Evolutionary conservation across 2,797 vertebrate species (phyloP).

Genomic region (Tapera naevia): DNA sequence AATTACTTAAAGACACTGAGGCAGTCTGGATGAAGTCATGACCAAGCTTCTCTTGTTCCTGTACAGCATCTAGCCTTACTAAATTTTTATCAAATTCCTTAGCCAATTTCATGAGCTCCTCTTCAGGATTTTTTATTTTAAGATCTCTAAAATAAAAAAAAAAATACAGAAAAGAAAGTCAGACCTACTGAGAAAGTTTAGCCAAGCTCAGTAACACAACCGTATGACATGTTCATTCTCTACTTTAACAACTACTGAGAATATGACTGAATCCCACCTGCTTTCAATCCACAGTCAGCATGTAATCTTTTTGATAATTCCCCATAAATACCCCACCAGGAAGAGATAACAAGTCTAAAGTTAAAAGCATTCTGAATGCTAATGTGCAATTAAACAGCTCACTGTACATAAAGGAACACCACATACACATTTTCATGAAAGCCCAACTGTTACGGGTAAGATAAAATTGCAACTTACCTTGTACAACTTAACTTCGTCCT

Average conservation of each 20-base stretch:
- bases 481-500: conserved; percentile 65
- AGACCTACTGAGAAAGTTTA: background rate
- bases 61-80: conserved; percentile 78
- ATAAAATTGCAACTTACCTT: conserved; percentile 59
- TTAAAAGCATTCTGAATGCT: background rate
- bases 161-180: background rate
- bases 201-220: background rate
- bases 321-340: background rate
- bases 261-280: background rate
- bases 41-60: conserved; percentile 60
- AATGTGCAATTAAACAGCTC: background rate
- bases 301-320: background rate
- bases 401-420: background rate
- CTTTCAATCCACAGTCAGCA: background rate
- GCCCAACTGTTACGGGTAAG: background rate
- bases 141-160: conserved; percentile 23
- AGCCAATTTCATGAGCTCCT: conserved; percentile 90
- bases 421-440: background rate
- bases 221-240: background rate
- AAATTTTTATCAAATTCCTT: conserved; percentile 93
- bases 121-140: conserved; percentile 81
- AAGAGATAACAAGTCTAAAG: background rate
- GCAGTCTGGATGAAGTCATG: conserved; percentile 7
- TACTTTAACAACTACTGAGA: background rate
- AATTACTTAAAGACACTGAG: conserved; percentile 30